Percentiles rank a stretch among this genome's conserved stretches.
phyloP scores from a whole-genome alignment of 2,113 vertebrate species.

The Trichomycterus rosablanca region DNA sequence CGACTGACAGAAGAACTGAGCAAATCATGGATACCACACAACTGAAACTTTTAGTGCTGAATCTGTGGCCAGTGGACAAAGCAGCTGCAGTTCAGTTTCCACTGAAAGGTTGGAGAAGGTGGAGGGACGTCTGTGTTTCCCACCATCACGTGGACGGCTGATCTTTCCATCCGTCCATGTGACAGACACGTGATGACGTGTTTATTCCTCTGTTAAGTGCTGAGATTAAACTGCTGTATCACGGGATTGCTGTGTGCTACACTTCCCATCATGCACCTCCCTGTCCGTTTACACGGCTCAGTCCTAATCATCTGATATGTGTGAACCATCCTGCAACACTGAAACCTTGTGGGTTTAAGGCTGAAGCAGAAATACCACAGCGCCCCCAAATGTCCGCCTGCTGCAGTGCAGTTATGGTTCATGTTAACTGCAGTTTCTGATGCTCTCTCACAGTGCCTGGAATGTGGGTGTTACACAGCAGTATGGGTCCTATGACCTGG shows the following conservation, averaged over 20 bases:
- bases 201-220: neutral
- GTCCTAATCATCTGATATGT: neutral
- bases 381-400: constrained; percentile 28
- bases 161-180: neutral
- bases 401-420: neutral
- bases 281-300: neutral
- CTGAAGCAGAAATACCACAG: constrained; percentile 18
- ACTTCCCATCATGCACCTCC: neutral
- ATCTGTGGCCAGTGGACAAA: neutral
- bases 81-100: neutral
- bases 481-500: no score
- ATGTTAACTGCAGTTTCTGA: neutral
- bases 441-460: no score
- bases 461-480: no score
- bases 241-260: neutral
- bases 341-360: neutral
- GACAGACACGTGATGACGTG: neutral
- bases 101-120: neutral
- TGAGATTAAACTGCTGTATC: neutral
- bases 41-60: no score
- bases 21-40: no score
- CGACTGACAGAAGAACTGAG: no score
- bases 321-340: neutral
- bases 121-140: neutral
- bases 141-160: neutral